A percentile compares a stretch with the other conserved stretches of the same genome.
These are phyloP conservation scores for Nymphicus hollandicus DNA, from an alignment of 2,113 vertebrate species.

Conservation along the genomic window DNA sequence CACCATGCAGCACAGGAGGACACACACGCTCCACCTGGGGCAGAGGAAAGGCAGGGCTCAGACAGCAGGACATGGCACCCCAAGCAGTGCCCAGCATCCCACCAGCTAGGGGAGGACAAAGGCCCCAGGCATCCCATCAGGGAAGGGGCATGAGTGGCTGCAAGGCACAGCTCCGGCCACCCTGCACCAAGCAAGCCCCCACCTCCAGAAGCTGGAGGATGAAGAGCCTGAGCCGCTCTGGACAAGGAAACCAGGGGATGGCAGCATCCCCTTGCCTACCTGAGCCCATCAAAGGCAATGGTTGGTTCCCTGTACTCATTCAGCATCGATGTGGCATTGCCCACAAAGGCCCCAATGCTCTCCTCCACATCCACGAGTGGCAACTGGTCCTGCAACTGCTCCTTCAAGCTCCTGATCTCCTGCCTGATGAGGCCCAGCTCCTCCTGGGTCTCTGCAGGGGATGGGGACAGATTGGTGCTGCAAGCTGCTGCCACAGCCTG, in stretches of 20 bases:
- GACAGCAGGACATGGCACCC: not conserved
- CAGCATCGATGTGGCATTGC: fast-evolving
- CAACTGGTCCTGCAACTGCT: not conserved
- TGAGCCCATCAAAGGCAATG: conserved; percentile 43
- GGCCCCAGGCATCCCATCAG: not conserved
- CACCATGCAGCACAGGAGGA: conserved; percentile 74
- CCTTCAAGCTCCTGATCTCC: conserved; percentile 50
- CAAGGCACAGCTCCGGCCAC: not conserved
- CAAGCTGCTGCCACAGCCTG: not conserved
- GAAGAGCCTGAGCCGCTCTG: not conserved
- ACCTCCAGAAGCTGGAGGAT: not conserved
- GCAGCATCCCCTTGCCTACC: conserved; percentile 28
- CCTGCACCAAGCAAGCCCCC: not conserved
- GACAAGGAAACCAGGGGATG: fast-evolving
- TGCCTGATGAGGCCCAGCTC: conserved; percentile 49
- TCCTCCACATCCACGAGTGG: not conserved
- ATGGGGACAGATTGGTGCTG: fast-evolving
- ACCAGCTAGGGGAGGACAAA: not conserved
- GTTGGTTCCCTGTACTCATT: not conserved
- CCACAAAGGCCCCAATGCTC: not conserved
- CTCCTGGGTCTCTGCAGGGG: conserved; percentile 60
- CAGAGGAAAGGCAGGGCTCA: not conserved
- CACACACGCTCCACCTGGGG: conserved; percentile 70
- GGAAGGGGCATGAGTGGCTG: not conserved
- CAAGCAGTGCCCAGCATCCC: fast-evolving